Evolutionary conservation across 2,797 vertebrate genomes (phyloP).

Genomic region (Tamandua tetradactyla): DNA sequence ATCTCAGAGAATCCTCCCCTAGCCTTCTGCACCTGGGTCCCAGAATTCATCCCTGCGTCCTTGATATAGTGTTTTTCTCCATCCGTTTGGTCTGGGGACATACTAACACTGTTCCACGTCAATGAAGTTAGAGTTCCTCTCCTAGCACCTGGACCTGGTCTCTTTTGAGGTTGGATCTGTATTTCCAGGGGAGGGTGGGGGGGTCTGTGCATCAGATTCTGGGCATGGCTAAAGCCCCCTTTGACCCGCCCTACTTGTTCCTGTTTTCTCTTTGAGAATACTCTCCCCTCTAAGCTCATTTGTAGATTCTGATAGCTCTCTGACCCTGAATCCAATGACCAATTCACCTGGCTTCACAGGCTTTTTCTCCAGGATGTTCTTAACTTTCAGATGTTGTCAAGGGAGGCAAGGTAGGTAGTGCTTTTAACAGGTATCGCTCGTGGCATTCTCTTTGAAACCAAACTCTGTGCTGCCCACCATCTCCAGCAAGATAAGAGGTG

Average conservation of each 20-base stretch:
- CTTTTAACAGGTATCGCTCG: background rate
- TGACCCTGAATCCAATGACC: background rate
- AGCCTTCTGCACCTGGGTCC: background rate
- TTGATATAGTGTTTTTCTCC: background rate
- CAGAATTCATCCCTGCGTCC: background rate
- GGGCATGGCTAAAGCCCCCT: background rate
- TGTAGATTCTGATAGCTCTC: background rate
- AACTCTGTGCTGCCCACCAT: background rate
- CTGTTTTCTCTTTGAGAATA: background rate
- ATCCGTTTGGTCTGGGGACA: background rate
- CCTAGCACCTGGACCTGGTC: background rate
- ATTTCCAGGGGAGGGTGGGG: too few relatives aligned
- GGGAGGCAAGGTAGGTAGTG: background rate
- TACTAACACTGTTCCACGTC: background rate
- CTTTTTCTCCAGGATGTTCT: background rate
- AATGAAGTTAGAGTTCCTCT: background rate
- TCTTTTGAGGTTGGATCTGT: background rate
- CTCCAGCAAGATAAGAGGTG: background rate
- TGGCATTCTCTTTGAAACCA: conserved; percentile 21
- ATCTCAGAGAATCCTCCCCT: background rate
- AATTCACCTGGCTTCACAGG: background rate
- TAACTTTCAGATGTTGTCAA: background rate
- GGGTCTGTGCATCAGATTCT: background rate
- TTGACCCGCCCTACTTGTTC: background rate
- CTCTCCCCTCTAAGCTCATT: background rate